Conservation (phyloP, 2,888 invertebrate species). For the Melieria picta region DNA sequence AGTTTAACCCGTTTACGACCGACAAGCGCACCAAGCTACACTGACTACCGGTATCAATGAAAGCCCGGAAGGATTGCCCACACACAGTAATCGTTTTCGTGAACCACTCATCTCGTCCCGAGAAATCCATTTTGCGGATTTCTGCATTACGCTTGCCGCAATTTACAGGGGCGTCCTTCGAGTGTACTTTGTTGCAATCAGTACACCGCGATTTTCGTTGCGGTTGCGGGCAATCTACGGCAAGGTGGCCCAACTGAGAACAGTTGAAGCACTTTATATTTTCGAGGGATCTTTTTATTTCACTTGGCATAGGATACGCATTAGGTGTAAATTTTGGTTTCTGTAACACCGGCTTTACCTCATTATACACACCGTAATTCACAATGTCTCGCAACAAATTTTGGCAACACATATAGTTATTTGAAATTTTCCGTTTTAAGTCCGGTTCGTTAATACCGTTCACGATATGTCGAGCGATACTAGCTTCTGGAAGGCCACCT, state of each 20-base stretch:
- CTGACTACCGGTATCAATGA: conserved; percentile 28
- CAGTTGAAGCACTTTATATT: no score
- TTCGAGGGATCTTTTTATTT: no score
- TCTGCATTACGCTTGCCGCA: conserved; percentile 3
- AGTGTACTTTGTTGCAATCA: conserved; percentile 25
- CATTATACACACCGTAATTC: neutral
- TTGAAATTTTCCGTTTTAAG: conserved; percentile 6
- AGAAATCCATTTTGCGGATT: conserved; percentile 5
- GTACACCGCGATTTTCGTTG: conserved; percentile 9
- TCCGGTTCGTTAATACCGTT: conserved; percentile 27
- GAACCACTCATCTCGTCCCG: neutral
- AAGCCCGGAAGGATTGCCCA: conserved; percentile 17
- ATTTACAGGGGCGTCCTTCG: conserved; percentile 10
- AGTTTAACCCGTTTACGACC: conserved; percentile 5
- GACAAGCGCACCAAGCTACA: conserved; percentile 29
- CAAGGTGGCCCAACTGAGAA: conserved; percentile 12
- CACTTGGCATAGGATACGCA: no score
- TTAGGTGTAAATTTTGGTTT: no score
- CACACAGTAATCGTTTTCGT: conserved; percentile 16
- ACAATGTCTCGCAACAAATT: neutral
- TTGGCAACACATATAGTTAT: neutral
- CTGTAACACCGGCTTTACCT: neutral
- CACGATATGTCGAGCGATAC: conserved; percentile 25
- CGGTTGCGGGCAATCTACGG: conserved; percentile 19
- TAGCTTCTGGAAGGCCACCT: conserved; percentile 35